Evolutionary conservation across 2,797 vertebrate species (phyloP).

Genomic region (Apodemus agrarius): DNA sequence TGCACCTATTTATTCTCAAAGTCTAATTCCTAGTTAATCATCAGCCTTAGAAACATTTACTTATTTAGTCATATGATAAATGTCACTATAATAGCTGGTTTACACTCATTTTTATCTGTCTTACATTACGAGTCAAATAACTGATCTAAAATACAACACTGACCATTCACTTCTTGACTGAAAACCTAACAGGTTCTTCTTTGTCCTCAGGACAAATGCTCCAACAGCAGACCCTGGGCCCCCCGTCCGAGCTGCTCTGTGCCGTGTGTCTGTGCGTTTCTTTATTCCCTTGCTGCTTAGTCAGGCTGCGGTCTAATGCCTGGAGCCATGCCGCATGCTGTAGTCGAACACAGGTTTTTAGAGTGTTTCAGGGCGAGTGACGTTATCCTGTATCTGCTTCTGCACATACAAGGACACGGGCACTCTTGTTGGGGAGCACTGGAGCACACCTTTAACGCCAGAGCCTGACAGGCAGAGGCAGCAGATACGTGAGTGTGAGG

Average conservation of each 20-base stretch:
- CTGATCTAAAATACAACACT: neutral
- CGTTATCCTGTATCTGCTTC: neutral
- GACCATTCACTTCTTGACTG: neutral
- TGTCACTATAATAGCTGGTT: neutral
- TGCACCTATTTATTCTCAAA: conserved; percentile 80
- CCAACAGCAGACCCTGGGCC: neutral
- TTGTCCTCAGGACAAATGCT: neutral
- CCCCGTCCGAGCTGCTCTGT: neutral
- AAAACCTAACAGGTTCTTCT: conserved; percentile 5
- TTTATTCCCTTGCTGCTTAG: neutral
- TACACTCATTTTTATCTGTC: neutral
- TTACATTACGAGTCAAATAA: neutral
- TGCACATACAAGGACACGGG: neutral
- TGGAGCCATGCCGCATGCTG: neutral
- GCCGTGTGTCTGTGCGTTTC: neutral
- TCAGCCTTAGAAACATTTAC: conserved; percentile 67
- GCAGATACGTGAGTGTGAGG: neutral
- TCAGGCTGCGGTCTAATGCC: neutral
- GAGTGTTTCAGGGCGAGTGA: neutral
- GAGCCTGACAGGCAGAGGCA: neutral
- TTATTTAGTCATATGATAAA: conserved; percentile 64
- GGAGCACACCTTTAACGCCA: neutral
- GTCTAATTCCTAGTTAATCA: conserved; percentile 33
- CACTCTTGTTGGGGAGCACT: neutral
- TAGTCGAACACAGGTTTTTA: neutral